Conservation (phyloP, 2,797 vertebrate species). For the Sebastes steindachneri region DNA sequence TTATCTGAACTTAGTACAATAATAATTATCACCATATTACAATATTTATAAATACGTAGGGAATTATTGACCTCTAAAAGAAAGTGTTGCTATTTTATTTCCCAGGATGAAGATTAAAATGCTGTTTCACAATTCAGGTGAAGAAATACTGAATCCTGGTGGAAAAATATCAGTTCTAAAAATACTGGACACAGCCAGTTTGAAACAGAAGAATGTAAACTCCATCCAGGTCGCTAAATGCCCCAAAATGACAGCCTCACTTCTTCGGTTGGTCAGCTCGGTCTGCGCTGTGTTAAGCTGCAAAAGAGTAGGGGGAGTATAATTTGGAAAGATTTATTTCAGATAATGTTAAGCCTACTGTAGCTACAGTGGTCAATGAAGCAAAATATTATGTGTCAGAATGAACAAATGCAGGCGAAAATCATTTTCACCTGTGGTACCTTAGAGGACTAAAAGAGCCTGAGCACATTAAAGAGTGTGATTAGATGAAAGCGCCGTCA, state of each 20-base stretch:
- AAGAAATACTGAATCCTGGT: not conserved
- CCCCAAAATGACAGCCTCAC: not conserved
- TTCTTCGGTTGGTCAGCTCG: not conserved
- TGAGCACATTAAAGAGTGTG: slow-evolving; percentile 49
- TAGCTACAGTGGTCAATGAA: slow-evolving; percentile 39
- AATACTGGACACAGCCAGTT: not conserved
- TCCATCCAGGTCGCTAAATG: not conserved
- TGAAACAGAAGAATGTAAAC: not conserved
- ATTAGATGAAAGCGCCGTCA: slow-evolving; percentile 61
- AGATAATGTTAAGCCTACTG: slow-evolving; percentile 25
- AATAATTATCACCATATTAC: too few species aligned
- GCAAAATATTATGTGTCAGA: slow-evolving; percentile 59
- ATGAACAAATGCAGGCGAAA: slow-evolving; percentile 54
- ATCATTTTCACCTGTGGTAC: slow-evolving; percentile 35
- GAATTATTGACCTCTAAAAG: not conserved
- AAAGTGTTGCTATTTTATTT: too few species aligned
- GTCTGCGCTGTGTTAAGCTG: not conserved
- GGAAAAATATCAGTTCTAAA: not conserved
- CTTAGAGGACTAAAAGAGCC: slow-evolving; percentile 20
- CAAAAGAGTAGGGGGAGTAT: not conserved
- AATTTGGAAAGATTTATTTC: slow-evolving; percentile 32
- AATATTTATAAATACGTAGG: not conserved
- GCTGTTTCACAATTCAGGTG: too few species aligned
- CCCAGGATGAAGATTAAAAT: too few species aligned
- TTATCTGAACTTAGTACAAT: too few species aligned